Evolutionary conservation across 2,888 invertebrate genomes (phyloP), one percentile per base, ranked within the genome.

Genomic region (Branchellion lobata): DNA sequence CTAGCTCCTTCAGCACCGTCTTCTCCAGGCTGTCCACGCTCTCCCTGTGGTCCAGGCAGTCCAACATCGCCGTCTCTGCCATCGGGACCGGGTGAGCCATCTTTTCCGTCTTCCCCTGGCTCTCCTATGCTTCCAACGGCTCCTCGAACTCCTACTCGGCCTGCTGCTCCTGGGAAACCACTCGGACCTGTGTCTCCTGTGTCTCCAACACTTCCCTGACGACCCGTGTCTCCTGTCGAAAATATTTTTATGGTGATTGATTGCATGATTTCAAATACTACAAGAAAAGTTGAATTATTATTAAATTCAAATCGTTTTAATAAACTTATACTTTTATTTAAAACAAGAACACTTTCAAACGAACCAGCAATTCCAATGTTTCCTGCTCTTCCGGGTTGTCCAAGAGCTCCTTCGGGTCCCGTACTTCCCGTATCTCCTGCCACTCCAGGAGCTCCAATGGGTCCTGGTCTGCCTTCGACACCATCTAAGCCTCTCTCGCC

Each of bases 1-100:
- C 34, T 34, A 5, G 2, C 5, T 27, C 69, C 69, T 2, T 1
- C 2, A 21, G 24, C 40, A n/a, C 24, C 24, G 5, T 33, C 3
- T 31, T 11, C 40, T n/a, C 33, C 34, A 21, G 24, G 24, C 27
- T 57, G 33, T 21, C 80, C 80, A 24, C 29, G 72, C 36, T 53
- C 65, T 47, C 83, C 83, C 29, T 24, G 40, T 29, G 36, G 65
- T 61, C 84, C 84, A 40, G 77, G 65, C 3, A 21, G 8, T n/a
- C 84, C 83, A 27, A 80, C 77, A 29, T 69, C n/a, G n/a, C 81
- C 81, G 34, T 11, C n/a, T 3, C 29, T 31, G n/a, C 94, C 94
- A 85, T 88, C 87, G 36, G 82, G 81, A 47, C 88, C 88, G n/a
- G 85, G 85, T 1, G 85, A 83, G 82, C 92, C 88, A 21, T 29